Evolutionary conservation across 1,140 invertebrate genomes (phyloP), one percentile per base, ranked within the genome.

Genomic region (Anthonomus grandis): DNA sequence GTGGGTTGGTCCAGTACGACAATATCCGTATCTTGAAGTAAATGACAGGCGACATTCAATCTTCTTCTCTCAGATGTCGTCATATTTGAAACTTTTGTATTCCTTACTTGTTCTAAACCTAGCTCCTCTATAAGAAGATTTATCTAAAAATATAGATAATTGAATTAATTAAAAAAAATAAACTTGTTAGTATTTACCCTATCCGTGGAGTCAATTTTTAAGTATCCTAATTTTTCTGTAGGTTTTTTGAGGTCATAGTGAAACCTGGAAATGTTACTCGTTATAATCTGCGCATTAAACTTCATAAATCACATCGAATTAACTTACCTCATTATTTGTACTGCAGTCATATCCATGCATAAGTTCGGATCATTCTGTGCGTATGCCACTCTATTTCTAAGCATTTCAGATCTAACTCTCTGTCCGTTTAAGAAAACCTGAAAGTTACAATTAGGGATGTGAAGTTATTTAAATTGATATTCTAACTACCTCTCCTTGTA

Each of bases 1-100:
- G 92, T 93, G 2, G 93, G 90, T 73, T 93, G 88, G 69, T 96
- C 93, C 19, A 96, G 75, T 1, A 93, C 79, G 0, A 96, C 76
- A 25, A 96, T 81, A 48, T 93, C 90, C 44, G 87, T 85, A 69
- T 91, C 86, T 5, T 93, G 79, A 12, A 96, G 72, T 13, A 97
- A 75, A 63, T 93, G 89, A 68, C 90, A 91, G 0, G 92, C 94
- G 1, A 96, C 84, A 57, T 91, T 90, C 2, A 97, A 72, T 59
- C 93, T 79, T 59, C 89, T 80, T 49, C 85, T 82, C 74, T 97
- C 93, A 1, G 93, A 93, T 4, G 87, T 82, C 0, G 93, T 96
- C 42, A 97, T 77, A 56, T 80, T 82, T 38, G 78, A 84, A 6
- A 91, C 88, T 71, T 83, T 86, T 42, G 85, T 93, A 72, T 84